Evolutionary conservation across 1,140 invertebrate genomes (phyloP), one percentile per base, ranked within the genome.

Genomic region (Drosophila ohnishii): DNA sequence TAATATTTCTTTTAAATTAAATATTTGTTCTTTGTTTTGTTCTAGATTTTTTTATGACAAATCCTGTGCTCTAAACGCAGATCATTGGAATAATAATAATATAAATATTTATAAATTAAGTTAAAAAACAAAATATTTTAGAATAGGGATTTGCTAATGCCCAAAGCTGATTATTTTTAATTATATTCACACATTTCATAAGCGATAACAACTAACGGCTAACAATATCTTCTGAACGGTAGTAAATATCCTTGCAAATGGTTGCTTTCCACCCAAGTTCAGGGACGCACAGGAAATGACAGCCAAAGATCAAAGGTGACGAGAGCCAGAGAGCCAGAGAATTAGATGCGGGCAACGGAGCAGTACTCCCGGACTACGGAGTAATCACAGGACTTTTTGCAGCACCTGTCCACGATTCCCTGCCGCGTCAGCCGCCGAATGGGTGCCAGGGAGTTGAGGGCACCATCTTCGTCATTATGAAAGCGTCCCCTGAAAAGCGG

Each of bases 361-460:
- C 51, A 53, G 14, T 53, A 53, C 16, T 53, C 32, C 11, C 1
- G 0, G 0, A 35, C 6, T 5, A 35, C 1, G 0, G 7, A 1
- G 0, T 0, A 7, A 11, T 5, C 1, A 13, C 32, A 53, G 13
- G 16, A 0, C 2, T 2, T 2, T 11, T 14, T 37, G 51, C 51
- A 55, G 51, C 51, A 55, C 19, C 34, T 37, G 19, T 55, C 51
- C 19, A 55, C 51, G 1, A 55, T 55, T n/a, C 51, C 51, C 51
- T 37, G 34, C 8, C 51, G 51, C 19, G 34, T 37, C 19, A 10
- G 19, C 3, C 51, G 34, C 8, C 51, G 51, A 25, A 37, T 10
- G 19, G 51, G 11, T 6, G 34, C 8, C 34, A 55, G 19, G 5
- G 51, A 55, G 19, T 55, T 37, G 13, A 25, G 8, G 4, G 13